Conservation (phyloP, 1,140 invertebrate genomes). For the Paraescarpia echinospica region DNA sequence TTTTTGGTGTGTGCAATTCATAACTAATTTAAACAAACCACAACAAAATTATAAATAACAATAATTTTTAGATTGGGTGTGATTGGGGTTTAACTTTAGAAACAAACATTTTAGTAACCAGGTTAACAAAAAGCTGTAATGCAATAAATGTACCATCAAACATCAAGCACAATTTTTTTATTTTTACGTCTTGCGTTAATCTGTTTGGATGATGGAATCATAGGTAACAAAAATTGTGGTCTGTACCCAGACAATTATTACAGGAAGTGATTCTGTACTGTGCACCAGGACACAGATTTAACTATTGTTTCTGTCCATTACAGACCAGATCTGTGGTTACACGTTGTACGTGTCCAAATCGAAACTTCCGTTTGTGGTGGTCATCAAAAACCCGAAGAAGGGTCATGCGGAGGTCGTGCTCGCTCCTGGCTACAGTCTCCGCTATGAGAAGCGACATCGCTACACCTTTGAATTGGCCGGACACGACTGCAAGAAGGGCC, state of each 20-base stretch:
- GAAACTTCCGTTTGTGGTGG: constrained; percentile 84
- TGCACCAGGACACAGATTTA: neutral
- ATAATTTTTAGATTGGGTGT: too few species aligned
- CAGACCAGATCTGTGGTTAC: constrained; percentile 84
- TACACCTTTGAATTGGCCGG: constrained; percentile 96
- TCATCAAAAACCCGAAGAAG: constrained; percentile 61
- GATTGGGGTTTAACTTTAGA: neutral
- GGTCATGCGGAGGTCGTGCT: constrained; percentile 66
- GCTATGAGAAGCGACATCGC: constrained; percentile 90
- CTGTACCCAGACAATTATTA: too few species aligned
- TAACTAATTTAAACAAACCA: neutral
- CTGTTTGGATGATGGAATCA: too few species aligned
- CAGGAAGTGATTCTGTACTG: too few species aligned
- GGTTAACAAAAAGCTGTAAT: neutral
- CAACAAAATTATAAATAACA: neutral
- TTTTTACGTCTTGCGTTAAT: too few species aligned
- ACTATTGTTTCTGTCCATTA: constrained; percentile 25
- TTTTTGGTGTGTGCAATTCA: neutral
- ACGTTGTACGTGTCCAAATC: constrained; percentile 90
- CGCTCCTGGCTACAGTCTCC: constrained; percentile 76
- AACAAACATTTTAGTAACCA: neutral
- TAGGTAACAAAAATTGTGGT: too few species aligned
- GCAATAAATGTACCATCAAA: too few species aligned
- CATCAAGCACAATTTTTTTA: too few species aligned
- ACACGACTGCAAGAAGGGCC: constrained; percentile 81